Percentiles rank a stretch among this genome's conserved stretches.
These are phyloP conservation scores for Agrypnus murinus DNA, from an alignment of 2,888 invertebrate species.

Conservation along the genomic window DNA sequence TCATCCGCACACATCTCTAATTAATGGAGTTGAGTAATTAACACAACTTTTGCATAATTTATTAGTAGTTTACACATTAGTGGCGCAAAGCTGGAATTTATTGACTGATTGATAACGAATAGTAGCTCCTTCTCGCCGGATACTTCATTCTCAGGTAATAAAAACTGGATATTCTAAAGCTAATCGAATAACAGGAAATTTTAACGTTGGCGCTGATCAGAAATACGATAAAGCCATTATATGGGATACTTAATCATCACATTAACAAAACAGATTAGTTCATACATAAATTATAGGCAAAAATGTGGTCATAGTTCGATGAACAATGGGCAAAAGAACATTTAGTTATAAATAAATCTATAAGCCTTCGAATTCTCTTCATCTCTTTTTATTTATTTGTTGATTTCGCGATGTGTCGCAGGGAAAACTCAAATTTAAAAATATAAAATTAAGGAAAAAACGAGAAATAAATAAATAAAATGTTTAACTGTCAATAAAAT, in stretches of 20 bases:
- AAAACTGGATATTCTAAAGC: constrained; percentile 25
- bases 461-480: constrained; percentile 7
- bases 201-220: constrained; percentile 23
- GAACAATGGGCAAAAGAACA: constrained; percentile 1
- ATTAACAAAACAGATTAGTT: constrained; percentile 29
- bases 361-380: too few species aligned
- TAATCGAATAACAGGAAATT: constrained; percentile 32
- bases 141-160: constrained; percentile 30
- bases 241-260: constrained; percentile 19
- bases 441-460: too few species aligned
- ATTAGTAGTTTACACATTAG: constrained; percentile 38
- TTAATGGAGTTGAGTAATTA: constrained; percentile 48
- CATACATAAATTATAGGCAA: constrained; percentile 21
- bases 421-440: too few species aligned
- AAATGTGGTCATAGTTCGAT: constrained; percentile 11
- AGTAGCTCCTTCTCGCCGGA: constrained; percentile 26
- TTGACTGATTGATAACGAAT: constrained; percentile 28
- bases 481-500: constrained; percentile 11
- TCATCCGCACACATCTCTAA: constrained; percentile 43
- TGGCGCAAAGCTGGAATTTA: constrained; percentile 24
- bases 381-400: too few species aligned
- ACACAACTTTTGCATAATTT: constrained; percentile 41
- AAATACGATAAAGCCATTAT: constrained; percentile 24
- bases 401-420: too few species aligned
- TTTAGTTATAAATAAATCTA: neutral